Evolutionary conservation across 2,888 invertebrate genomes (phyloP), one percentile per base, ranked within the genome.

Genomic region (Neoscelio sp.): DNA sequence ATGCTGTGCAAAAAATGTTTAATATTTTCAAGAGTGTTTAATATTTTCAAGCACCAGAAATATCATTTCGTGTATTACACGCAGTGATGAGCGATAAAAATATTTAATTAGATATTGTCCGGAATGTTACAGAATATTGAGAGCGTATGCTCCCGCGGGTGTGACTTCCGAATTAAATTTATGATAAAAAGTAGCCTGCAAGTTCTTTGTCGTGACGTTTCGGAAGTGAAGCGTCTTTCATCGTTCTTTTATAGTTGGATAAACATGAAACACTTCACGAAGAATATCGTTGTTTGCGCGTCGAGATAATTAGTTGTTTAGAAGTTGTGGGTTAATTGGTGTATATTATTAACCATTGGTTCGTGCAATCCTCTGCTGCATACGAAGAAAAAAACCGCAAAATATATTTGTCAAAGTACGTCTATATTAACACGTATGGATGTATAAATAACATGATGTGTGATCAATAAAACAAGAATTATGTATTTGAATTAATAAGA

Each of bases 31-130:
- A 23, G 46, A n/a, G 23, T 46, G 46, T 46, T 46, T 46, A 23
- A 46, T 46, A 46, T 46, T 46, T 46, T 20, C 26, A 23, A 23
- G 46, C 46, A 23, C 5, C 20, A 46, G 46, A 46, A 46, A 46
- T 46, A 13, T 23, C 46, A 26, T 12, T 46, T 46, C 46, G 20
- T 46, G 12, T 46, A 26, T 46, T 46, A 23, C 7, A 46, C 12
- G 23, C 2, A 46, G 30, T 28, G 48, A 28, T 28, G 48, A 12
- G 33, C 17, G 52, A 52, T 52, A 33, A 52, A 52, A 52, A 52
- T 52, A 52, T 52, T 52, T 52, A 52, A 52, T 52, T 52, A 52
- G 52, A 52, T 35, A 33, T 52, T 52, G 33, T 18, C 18, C 33
- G 33, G 18, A 52, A 52, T 18, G 33, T 17, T 17, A n/a, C n/a